phyloP scores from a whole-genome alignment of 1,140 invertebrate genomes.

The Formica selysi region DNA sequence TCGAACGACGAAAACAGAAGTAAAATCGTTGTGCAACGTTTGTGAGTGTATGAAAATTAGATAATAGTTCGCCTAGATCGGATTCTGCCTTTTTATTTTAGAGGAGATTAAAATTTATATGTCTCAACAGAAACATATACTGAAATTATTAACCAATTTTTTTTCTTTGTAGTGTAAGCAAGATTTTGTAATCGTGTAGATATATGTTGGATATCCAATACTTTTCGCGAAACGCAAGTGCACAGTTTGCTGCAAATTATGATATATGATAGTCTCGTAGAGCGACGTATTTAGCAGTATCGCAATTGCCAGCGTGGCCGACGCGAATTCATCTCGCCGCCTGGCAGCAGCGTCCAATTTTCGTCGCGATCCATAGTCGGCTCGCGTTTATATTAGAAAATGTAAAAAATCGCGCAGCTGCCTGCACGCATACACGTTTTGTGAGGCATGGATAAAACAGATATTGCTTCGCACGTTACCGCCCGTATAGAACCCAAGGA shows the following conservation, averaged over 20 bases:
- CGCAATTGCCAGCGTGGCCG: conserved; percentile 30
- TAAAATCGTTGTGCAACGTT: not conserved
- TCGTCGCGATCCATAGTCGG: conserved; percentile 18
- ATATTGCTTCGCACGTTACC: conserved; percentile 17
- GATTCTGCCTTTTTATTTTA: not conserved
- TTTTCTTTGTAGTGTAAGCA: not conserved
- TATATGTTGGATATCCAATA: not conserved
- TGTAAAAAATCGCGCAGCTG: conserved; percentile 59
- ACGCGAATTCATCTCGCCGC: conserved; percentile 26
- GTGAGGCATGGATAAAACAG: conserved; percentile 46
- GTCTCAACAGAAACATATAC: not conserved
- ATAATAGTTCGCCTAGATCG: not conserved
- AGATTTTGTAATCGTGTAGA: not conserved
- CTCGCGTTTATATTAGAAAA: conserved; percentile 51
- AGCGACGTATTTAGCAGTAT: conserved; percentile 37
- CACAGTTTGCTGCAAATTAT: conserved; percentile 11
- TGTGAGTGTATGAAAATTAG: conserved; percentile 1
- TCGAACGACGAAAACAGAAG: not conserved
- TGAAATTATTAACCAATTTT: not conserved
- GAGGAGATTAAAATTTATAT: not conserved
- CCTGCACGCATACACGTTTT: conserved; percentile 36
- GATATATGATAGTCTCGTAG: conserved; percentile 14
- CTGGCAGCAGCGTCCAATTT: conserved; percentile 41
- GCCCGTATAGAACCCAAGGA: not conserved
- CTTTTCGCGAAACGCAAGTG: conserved; percentile 10